Percentiles rank a stretch among this genome's conserved stretches.
These are phyloP conservation scores for Hypothenemus hampei DNA, from an alignment of 1,140 invertebrate species.

Conservation along the genomic window DNA sequence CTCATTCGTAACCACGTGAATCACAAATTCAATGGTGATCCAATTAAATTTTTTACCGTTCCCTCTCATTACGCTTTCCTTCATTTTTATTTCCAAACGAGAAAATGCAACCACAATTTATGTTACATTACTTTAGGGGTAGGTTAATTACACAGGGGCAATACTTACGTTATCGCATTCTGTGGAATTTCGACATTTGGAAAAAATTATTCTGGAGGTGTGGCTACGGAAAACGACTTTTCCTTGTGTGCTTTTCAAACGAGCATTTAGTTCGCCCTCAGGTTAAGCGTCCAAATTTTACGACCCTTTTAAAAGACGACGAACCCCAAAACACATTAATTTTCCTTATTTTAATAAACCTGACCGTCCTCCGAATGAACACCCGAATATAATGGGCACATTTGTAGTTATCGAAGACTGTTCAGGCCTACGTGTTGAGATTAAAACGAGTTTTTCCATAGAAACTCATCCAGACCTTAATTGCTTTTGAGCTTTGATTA, in stretches of 20 bases:
- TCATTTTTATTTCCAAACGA: background rate
- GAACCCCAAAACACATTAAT: slow-evolving; percentile 24
- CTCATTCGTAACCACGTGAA: slow-evolving; percentile 11
- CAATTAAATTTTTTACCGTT: background rate
- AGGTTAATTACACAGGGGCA: background rate
- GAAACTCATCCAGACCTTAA: too few species aligned
- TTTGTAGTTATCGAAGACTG: too few species aligned
- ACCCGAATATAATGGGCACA: too few species aligned
- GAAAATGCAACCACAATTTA: background rate
- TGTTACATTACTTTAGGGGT: background rate
- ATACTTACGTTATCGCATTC: background rate
- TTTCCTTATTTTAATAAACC: slow-evolving; percentile 26
- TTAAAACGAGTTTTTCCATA: too few species aligned
- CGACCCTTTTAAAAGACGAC: slow-evolving; percentile 11
- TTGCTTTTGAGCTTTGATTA: too few species aligned
- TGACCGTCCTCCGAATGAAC: slow-evolving; percentile 8
- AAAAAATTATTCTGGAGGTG: background rate
- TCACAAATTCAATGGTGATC: slow-evolving; percentile 10
- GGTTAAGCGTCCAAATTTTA: slow-evolving; percentile 14
- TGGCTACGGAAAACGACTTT: background rate
- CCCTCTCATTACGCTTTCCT: background rate
- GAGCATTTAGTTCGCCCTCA: background rate
- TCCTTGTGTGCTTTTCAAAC: background rate
- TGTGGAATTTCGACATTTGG: background rate
- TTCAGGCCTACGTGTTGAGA: too few species aligned